Percentiles rank a stretch among this genome's conserved stretches.
These are phyloP conservation scores for Danio kyathit DNA, from an alignment of 2,797 vertebrate species.

Conservation along the genomic window DNA sequence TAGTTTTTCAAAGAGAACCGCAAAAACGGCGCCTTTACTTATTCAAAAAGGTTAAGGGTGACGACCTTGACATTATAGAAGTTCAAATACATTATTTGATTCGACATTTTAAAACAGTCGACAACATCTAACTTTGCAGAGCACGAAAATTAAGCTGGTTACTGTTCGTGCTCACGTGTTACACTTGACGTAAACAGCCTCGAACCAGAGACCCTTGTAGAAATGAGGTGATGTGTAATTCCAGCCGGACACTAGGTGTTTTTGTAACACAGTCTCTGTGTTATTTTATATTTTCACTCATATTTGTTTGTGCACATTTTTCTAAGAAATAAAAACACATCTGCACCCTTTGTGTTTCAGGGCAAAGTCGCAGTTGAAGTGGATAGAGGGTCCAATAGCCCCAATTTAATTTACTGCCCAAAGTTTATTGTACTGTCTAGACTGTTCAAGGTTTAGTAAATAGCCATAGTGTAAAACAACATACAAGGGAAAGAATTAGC, in stretches of 20 bases:
- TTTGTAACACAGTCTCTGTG: not conserved
- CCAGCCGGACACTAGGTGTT: not conserved
- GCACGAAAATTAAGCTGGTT: not conserved
- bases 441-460: conserved; percentile 99
- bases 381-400: conserved; percentile 94
- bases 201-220: not conserved
- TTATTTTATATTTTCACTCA: not conserved
- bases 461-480: conserved; percentile 87
- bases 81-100: conserved; percentile 83
- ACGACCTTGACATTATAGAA: conserved; percentile 92
- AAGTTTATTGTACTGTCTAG: conserved; percentile 99
- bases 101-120: conserved; percentile 42
- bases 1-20: conserved; percentile 71
- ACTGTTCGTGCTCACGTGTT: not conserved
- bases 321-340: conserved; percentile 36
- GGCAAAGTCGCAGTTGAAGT: conserved; percentile 85
- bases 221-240: no score
- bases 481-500: conserved; percentile 74
- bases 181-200: not conserved
- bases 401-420: conserved; percentile 98
- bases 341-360: conserved; percentile 79
- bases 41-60: conserved; percentile 88
- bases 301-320: not conserved
- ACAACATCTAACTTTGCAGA: not conserved
- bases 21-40: conserved; percentile 84